phyloP scores from a whole-genome alignment of 2,113 vertebrate genomes.

The Vimba vimba region DNA sequence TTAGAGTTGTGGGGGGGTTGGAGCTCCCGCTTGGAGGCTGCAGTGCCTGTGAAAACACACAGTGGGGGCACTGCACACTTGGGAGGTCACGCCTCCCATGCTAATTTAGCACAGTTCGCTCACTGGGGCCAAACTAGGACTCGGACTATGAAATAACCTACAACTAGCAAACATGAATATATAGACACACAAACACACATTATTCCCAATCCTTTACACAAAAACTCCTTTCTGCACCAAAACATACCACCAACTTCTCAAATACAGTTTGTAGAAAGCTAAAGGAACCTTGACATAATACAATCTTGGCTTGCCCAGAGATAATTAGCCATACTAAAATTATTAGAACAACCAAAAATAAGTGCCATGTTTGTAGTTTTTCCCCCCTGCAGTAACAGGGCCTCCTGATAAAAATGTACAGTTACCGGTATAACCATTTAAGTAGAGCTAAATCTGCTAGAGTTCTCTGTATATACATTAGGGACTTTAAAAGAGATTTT shows the following conservation, averaged over 20 bases:
- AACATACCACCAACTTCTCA: not conserved
- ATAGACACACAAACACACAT: not conserved
- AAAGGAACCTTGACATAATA: not conserved
- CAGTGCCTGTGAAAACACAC: slow-evolving; percentile 60
- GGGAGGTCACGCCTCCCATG: slow-evolving; percentile 57
- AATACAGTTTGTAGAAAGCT: not conserved
- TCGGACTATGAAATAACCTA: slow-evolving; percentile 1
- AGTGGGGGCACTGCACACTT: slow-evolving; percentile 55
- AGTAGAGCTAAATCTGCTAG: no score
- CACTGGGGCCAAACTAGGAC: slow-evolving; percentile 17
- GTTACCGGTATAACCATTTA: no score
- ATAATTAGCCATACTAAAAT: not conserved
- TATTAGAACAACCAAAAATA: not conserved
- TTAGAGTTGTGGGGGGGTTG: slow-evolving; percentile 57
- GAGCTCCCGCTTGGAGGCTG: slow-evolving; percentile 31
- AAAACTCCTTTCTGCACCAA: not conserved
- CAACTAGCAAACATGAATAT: slow-evolving; percentile 18
- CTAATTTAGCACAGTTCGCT: slow-evolving; percentile 54
- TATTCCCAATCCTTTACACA: not conserved
- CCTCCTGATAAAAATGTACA: not conserved
- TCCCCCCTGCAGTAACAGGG: not conserved
- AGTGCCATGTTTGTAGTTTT: not conserved
- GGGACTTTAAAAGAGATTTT: not conserved
- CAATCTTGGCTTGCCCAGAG: not conserved
- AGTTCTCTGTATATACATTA: not conserved